phyloP scores from a whole-genome alignment of 2,113 vertebrate genomes.

The Plestiodon gilberti region DNA sequence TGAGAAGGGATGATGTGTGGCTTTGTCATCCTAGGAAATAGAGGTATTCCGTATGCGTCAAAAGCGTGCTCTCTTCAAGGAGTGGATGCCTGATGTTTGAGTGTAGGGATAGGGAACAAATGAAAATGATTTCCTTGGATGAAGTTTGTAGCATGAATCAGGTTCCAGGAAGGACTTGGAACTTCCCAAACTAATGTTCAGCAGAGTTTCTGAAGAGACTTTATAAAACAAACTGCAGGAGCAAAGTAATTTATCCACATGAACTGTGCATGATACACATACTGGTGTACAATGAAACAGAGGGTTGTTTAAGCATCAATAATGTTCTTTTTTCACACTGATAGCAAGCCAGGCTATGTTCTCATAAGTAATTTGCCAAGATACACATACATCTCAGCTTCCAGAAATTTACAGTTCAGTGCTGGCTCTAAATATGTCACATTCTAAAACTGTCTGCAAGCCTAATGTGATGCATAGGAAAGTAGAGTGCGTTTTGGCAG shows the following conservation, averaged over 20 bases:
- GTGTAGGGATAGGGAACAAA: neutral
- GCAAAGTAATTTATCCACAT: fast-evolving
- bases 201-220: neutral
- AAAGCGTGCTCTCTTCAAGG: neutral
- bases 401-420: neutral
- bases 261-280: neutral
- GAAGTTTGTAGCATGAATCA: neutral
- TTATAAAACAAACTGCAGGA: neutral
- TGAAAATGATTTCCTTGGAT: neutral
- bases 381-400: constrained; percentile 32
- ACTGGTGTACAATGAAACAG: constrained; percentile 44
- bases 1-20: neutral
- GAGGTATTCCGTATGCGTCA: neutral
- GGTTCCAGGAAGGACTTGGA: neutral
- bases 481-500: neutral
- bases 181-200: neutral
- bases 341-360: constrained; percentile 36
- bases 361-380: constrained; percentile 49
- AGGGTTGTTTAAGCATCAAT: constrained; percentile 33
- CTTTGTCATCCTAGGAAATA: neutral
- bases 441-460: neutral
- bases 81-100: neutral
- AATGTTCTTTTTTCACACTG: constrained; percentile 24
- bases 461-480: fast-evolving
- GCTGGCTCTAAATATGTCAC: neutral